Base-by-base conservation (phyloP, 2,888 invertebrate species). In the Epirrhoe alternata region DNA sequence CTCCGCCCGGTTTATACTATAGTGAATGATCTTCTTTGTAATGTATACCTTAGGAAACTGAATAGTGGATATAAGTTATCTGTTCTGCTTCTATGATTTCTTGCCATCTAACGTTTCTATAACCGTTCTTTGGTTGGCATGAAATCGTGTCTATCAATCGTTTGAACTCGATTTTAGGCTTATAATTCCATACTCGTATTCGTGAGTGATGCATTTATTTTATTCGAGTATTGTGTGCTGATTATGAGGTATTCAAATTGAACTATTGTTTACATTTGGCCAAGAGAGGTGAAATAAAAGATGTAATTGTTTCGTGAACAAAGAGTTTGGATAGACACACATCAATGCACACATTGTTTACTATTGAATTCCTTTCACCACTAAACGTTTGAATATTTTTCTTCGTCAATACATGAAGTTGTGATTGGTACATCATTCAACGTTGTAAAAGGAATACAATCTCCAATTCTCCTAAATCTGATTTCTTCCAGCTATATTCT, bases 201-300 rank as follows among this genome's bases (percentile, higher is more conserved):
- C 6, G 10, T 38, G 8, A 38, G 35, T 38, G 35, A 38, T 38
- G 7, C 35, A 38, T 2, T 8, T 8, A 16, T 60, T 4, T 31
- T 16, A 12, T 61, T 60, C n/a, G 8, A 16, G n/a, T 60, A 35
- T 35, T 24, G 24, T 24, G n/a, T 45, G 33, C 14, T 53, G 49
- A 33, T 0, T 16, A 14, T 12, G 35, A 50, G 4, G 47, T 35
- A 35, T 31, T 54, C 33, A 6, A 12, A 24, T 24, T 50, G 55
- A 59, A 51, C 66, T 68, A 70, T 74, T 75, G 75, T 75, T 59
- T 62, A 56, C 50, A 54, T 55, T 68, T 64, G 71, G 64, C 68
- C 71, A 57, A 68, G 70, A 68, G 70, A 68, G 63, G 24, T 24
- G 24, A 24, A 24, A 24, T 2, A 3, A 1, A 24, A 42, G 38